phyloP scores from a whole-genome alignment of 2,797 vertebrate genomes.

The Strix occidentalis region DNA sequence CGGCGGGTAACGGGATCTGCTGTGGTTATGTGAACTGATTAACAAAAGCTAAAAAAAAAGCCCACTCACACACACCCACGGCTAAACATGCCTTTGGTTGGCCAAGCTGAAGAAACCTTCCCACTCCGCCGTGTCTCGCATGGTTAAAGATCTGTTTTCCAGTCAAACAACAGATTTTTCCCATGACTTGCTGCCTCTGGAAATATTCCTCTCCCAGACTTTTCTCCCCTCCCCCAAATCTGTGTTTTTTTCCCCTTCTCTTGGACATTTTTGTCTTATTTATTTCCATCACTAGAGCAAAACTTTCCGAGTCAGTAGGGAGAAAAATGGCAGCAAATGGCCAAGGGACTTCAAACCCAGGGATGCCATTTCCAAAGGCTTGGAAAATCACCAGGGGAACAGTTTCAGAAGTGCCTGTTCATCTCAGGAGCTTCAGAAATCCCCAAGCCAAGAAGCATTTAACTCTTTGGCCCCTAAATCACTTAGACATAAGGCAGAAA shows the following conservation, averaged over 20 bases:
- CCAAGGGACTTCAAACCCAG: background rate
- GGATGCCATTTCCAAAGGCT: background rate
- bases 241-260: background rate
- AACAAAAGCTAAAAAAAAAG: background rate
- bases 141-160: background rate
- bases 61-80: background rate
- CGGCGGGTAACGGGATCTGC: fast-evolving
- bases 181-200: slow-evolving; percentile 32
- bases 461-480: background rate
- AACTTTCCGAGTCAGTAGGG: background rate
- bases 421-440: background rate
- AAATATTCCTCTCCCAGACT: slow-evolving; percentile 20
- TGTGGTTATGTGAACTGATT: background rate
- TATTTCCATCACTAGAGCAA: background rate
- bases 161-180: background rate
- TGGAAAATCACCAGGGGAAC: background rate
- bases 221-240: background rate
- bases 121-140: background rate
- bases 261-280: background rate
- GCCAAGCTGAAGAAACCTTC: background rate
- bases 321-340: background rate
- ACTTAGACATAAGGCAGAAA: background rate
- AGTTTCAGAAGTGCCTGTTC: background rate
- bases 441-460: background rate
- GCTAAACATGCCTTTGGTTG: background rate